Evolutionary conservation across 2,888 invertebrate species (phyloP), one percentile per base, ranked within the genome.

Genomic region (Ectemnius lituratus): DNA sequence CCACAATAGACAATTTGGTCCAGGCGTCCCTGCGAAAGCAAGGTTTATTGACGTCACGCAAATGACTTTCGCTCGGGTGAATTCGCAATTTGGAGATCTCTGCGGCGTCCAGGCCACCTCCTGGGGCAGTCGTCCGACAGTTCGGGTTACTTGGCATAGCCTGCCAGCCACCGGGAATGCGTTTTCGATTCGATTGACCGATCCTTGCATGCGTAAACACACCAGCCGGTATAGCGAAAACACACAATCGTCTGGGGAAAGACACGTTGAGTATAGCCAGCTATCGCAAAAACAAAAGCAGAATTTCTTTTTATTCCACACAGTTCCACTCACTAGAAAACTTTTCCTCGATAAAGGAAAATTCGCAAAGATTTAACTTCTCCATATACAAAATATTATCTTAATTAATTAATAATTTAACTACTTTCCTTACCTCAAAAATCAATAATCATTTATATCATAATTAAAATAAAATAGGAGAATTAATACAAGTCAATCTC

Each of bases 51-150:
- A 52, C 52, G 52, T 16, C n/a, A 52, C 52, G 16, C n/a, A 37
- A 52, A 52, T 16, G 52, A 52, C 52, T 52, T 52, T 52, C n/a
- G 52, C 52, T 13, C n/a, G n/a, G 52, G 16, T 16, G 52, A 52
- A 52, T 52, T 52, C 16, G 16, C 52, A 52, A 52, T 52, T 16
- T 52, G 52, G 52, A 52, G 52, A 52, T 16, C n/a, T 14, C 52
- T n/a, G 52, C 13, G n/a, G 14, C 16, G 16, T 0, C 52, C n/a
- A 2, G 2, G 52, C 16, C 52, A 14, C 52, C 52, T 52, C 52
- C 52, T 52, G 52, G 52, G 52, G 16, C 52, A 11, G n/a, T 52
- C 14, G 16, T 37, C 37, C n/a, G 52, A 52, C 14, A 14, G 52
- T 16, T 52, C 52, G 16, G 13, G 5, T 52, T 52, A 52, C 52